phyloP scores from a whole-genome alignment of 1,140 invertebrate genomes.

The Aricia agestis region DNA sequence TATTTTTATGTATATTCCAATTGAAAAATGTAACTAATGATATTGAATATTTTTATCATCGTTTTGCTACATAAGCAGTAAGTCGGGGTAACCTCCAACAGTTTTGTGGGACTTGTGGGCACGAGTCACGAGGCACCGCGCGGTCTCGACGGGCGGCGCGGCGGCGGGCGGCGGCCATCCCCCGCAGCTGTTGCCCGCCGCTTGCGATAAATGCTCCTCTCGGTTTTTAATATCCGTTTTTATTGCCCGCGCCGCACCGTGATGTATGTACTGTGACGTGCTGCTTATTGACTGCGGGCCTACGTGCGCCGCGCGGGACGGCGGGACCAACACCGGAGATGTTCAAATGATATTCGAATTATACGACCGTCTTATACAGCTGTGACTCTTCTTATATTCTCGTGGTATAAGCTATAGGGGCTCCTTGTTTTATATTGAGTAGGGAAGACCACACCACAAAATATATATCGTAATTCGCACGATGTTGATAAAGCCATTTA shows the following conservation, averaged over 20 bases:
- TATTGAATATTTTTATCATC: no score
- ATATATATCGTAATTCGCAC: no score
- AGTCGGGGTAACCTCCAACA: no score
- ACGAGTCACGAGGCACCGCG: background rate
- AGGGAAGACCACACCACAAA: no score
- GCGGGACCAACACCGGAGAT: background rate
- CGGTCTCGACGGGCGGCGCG: background rate
- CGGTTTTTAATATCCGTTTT: conserved; percentile 64
- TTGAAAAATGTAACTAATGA: no score
- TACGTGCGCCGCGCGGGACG: background rate
- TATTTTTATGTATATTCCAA: no score
- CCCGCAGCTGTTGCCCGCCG: conserved; percentile 58
- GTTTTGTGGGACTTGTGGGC: background rate
- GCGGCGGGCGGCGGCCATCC: conserved; percentile 34
- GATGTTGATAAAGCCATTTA: no score
- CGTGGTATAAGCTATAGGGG: background rate
- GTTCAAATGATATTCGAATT: background rate
- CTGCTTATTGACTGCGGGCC: background rate
- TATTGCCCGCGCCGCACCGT: conserved; percentile 42
- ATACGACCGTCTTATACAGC: background rate
- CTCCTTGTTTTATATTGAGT: no score
- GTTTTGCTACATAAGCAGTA: no score
- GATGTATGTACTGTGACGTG: conserved; percentile 22
- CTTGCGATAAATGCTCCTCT: conserved; percentile 57
- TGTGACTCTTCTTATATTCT: background rate